A percentile compares a stretch with the other conserved stretches of the same genome.
phyloP scores from a whole-genome alignment of 2,888 invertebrate genomes.

The Lomographa bimaculata region DNA sequence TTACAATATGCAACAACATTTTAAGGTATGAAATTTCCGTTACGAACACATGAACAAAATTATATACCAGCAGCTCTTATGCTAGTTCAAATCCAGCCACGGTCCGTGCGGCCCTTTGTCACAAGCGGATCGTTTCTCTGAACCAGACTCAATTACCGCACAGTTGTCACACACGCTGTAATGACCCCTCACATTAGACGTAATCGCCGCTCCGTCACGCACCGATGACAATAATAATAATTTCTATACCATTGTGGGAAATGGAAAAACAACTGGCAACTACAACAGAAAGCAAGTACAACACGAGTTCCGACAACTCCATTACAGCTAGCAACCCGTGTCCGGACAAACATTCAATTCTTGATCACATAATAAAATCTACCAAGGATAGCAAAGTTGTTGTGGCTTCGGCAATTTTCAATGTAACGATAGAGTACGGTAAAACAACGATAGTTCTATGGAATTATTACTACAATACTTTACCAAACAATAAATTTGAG shows the following conservation, averaged over 20 bases:
- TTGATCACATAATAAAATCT: constrained; percentile 8
- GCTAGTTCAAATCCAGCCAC: too few relatives aligned
- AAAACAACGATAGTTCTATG: too few relatives aligned
- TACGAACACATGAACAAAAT: too few relatives aligned
- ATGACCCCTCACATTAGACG: constrained; percentile 51
- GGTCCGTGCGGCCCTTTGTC: constrained; percentile 31
- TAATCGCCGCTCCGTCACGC: constrained; percentile 70
- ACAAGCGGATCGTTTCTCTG: constrained; percentile 53
- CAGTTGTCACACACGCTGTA: constrained; percentile 61
- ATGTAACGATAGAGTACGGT: too few relatives aligned
- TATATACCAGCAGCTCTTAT: too few relatives aligned
- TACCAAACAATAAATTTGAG: too few relatives aligned
- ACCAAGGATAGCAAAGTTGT: background rate
- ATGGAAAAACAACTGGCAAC: constrained; percentile 40
- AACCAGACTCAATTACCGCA: constrained; percentile 60
- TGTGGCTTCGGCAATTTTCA: background rate
- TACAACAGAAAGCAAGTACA: constrained; percentile 5
- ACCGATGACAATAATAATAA: constrained; percentile 62
- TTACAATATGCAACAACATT: too few relatives aligned
- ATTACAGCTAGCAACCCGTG: constrained; percentile 10
- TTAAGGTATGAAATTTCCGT: too few relatives aligned
- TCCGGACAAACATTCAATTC: constrained; percentile 1
- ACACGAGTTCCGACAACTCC: constrained; percentile 5
- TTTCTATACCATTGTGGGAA: constrained; percentile 57
- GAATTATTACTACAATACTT: too few relatives aligned